Evolutionary conservation across 2,888 invertebrate genomes (phyloP).

Genomic region (Tromatobia lineatoria): DNA sequence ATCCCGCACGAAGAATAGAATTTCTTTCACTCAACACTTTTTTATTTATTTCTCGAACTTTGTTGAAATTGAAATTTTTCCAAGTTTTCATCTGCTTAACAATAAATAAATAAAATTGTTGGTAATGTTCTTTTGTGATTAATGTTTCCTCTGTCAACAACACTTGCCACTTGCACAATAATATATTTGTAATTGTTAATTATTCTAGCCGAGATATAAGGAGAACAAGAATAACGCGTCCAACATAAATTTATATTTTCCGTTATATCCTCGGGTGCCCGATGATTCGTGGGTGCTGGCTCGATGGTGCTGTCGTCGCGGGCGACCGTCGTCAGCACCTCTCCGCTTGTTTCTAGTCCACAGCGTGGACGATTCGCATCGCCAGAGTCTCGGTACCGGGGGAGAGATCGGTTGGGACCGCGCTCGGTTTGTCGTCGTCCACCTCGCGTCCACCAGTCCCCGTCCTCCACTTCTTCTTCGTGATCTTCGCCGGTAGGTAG

Average conservation of each 20-base stretch:
- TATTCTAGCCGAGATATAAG: neutral
- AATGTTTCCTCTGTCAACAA: neutral
- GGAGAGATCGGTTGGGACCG: constrained; percentile 54
- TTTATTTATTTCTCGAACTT: constrained; percentile 1
- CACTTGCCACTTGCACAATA: constrained; percentile 7
- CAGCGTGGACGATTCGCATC: constrained; percentile 72
- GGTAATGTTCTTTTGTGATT: neutral
- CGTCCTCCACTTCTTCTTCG: constrained; percentile 44
- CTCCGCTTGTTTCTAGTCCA: constrained; percentile 73
- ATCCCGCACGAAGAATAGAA: constrained; percentile 57
- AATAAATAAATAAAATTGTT: neutral
- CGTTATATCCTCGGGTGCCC: neutral
- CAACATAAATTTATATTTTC: neutral
- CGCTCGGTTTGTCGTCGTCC: constrained; percentile 49
- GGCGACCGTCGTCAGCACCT: constrained; percentile 70
- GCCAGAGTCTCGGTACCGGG: constrained; percentile 41
- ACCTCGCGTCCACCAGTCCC: constrained; percentile 50
- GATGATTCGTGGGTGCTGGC: constrained; percentile 41
- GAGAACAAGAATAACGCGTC: neutral
- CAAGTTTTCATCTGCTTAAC: neutral
- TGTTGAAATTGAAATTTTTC: neutral
- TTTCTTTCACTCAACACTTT: constrained; percentile 41
- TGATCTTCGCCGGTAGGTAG: constrained; percentile 13
- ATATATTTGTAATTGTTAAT: neutral
- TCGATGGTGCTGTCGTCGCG: constrained; percentile 66